Percentiles rank a stretch among this genome's conserved stretches.
phyloP scores from a whole-genome alignment of 2,888 invertebrate species.

The Lithophane socia region DNA sequence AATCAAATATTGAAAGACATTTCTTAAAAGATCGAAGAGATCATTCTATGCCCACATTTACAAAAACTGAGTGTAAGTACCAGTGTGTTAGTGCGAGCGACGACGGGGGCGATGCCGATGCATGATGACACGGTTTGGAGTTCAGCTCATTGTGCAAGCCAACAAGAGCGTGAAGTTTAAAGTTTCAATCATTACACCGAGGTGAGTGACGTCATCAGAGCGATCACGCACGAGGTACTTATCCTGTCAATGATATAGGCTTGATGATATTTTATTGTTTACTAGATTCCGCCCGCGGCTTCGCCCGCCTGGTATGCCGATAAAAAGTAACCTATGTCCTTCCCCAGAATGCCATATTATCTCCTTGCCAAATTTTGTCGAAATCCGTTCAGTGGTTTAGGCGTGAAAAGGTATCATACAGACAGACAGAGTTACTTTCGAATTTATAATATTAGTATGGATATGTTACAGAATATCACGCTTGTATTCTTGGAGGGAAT shows the following conservation, averaged over 20 bases:
- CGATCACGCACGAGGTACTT: conserved; percentile 13
- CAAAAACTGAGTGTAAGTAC: conserved; percentile 9
- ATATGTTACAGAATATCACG: background rate
- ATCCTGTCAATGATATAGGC: conserved; percentile 16
- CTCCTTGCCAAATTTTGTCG: too few relatives aligned
- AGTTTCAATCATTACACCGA: conserved; percentile 56
- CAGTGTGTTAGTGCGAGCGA: conserved; percentile 10
- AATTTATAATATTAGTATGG: too few relatives aligned
- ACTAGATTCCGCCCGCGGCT: too few relatives aligned
- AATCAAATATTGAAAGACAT: background rate
- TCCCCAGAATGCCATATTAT: too few relatives aligned
- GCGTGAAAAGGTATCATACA: too few relatives aligned
- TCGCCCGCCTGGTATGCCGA: too few relatives aligned
- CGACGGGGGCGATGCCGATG: conserved; percentile 17
- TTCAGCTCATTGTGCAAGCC: conserved; percentile 58
- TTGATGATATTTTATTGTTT: background rate
- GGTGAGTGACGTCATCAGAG: conserved; percentile 37
- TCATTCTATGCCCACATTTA: background rate
- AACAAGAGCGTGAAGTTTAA: conserved; percentile 63
- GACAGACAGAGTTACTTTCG: too few relatives aligned
- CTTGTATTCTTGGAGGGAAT: background rate
- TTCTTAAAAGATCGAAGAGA: background rate
- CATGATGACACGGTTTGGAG: conserved; percentile 53
- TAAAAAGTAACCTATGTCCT: too few relatives aligned
- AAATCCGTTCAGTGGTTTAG: too few relatives aligned